Base-by-base conservation (phyloP, 2,888 invertebrate species). In the Cephus pulcher region DNA sequence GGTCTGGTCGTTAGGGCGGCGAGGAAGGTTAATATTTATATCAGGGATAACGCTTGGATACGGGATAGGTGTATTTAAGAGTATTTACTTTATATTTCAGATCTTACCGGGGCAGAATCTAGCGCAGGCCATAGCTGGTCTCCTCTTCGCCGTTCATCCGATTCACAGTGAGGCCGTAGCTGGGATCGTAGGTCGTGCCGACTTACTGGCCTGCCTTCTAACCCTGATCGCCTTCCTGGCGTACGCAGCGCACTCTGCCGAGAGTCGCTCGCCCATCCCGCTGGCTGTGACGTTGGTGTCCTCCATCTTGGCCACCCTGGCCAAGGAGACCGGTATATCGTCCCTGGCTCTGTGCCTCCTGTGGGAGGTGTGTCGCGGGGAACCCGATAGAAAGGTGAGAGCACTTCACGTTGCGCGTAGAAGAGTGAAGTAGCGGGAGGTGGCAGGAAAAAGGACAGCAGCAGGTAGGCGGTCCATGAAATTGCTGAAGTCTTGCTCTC, bases 101-200 rank as follows among this genome's bases (percentile, higher is more conserved):
- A 92, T 96, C 82, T 95, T 96, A 77, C 92, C 93, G 74, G 93
- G 93, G 81, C 94, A 94, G 88, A 93, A 93, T 79, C 93, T 96
- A 85, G 96, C 96, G 68, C 94, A 95, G 75, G 93, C 95, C 76
- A 94, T 96, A 40, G 94, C 98, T 0, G 97, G 97, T 0, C 93
- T 98, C 12, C 94, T 98, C 70, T 99, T 99, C 91, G 98, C 99
- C 56, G 95, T 96, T 2, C 99, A 99, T 92, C 99, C 99, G 23
- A 95, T 99, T 86, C 99, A 99, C 93, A 97, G 98, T 4, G 99
- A 99, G 92, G 98, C 99, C 0, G 98, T 99, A 56, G 97, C 98
- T 0, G 98, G 98, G 34, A 95, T 98, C 75, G 99, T 99, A 23
- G 99, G 99, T 2, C 94, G 99, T 78, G 98, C 99, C 3, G 99